phyloP scores from a whole-genome alignment of 1,140 invertebrate species.

The Ylistrum balloti region DNA sequence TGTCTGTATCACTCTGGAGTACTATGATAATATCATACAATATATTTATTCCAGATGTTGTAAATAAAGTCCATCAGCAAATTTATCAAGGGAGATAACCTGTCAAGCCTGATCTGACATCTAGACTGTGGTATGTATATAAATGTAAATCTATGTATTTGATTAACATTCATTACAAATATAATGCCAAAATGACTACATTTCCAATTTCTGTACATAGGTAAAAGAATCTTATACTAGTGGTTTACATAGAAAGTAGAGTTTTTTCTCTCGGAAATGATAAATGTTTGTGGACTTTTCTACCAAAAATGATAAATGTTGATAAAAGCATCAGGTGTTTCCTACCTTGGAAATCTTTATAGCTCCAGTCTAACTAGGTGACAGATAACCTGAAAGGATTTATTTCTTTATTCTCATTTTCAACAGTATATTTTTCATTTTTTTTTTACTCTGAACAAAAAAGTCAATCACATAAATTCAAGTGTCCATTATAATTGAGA shows the following conservation, averaged over 20 bases:
- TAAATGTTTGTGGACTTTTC: neutral
- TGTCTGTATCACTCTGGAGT: no score
- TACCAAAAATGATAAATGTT: slow-evolving; percentile 39
- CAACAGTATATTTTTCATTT: neutral
- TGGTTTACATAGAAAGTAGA: no score
- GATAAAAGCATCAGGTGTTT: neutral
- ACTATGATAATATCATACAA: no score
- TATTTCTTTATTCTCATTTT: slow-evolving; percentile 10
- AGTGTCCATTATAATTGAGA: neutral
- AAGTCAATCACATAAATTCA: slow-evolving; percentile 29
- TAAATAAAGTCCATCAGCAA: slow-evolving; percentile 15
- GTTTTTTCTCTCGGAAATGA: no score
- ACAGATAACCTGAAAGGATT: neutral
- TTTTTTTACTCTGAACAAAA: neutral
- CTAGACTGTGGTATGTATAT: neutral
- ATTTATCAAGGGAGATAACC: neutral
- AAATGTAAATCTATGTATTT: neutral
- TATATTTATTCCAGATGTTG: neutral
- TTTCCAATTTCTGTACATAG: no score
- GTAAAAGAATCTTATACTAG: no score
- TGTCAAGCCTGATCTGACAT: neutral
- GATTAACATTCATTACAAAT: no score
- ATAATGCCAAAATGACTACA: no score
- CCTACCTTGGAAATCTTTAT: neutral
- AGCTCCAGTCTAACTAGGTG: neutral